Base-by-base conservation (phyloP, 2,888 invertebrate species). In the Apomyelois bistriatella region DNA sequence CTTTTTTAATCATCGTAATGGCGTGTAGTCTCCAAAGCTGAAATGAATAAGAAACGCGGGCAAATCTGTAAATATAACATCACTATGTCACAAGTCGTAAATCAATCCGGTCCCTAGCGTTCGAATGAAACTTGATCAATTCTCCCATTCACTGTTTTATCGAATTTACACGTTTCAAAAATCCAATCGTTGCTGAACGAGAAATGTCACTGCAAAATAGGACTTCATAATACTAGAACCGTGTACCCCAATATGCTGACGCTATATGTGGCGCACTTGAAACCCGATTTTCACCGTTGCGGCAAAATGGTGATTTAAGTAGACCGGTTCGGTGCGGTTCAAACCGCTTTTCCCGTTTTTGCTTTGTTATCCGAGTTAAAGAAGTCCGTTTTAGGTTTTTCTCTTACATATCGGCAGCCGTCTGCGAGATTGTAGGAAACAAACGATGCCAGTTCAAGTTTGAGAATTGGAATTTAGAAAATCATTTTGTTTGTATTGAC, bases 121-220 rank as follows among this genome's bases (percentile, higher is more conserved):
- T 56, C 54, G 58, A 56, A 61, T 63, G 63, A 67, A 73, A 71
- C 70, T 72, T 70, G 72, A 67, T 72, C 74, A 67, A 66, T 68
- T 67, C 64, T 70, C 64, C 62, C 68, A 64, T 67, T 65, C 71
- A 62, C 66, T 72, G 76, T 78, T 82, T 79, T 83, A 85, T 87
- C 81, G 79, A 83, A 85, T 87, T 86, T 85, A 86, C 85, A 86
- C 85, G 83, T 83, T 85, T 82, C 80, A 77, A 82, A 85, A 86
- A 88, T 87, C 80, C 85, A 85, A 86, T 87, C 82, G 75, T 74
- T 74, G 74, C 79, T 75, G 85, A 84, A 83, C 82, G 86, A 81
- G 81, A 86, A 87, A 85, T 84, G 85, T 86, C 86, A 83, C 74
- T 72, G 78, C 74, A 82, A 84, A 86, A 86, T 85, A 82, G 79